Evolutionary conservation across 2,797 vertebrate genomes (phyloP).

Genomic region (Phyllotis vaccarum): DNA sequence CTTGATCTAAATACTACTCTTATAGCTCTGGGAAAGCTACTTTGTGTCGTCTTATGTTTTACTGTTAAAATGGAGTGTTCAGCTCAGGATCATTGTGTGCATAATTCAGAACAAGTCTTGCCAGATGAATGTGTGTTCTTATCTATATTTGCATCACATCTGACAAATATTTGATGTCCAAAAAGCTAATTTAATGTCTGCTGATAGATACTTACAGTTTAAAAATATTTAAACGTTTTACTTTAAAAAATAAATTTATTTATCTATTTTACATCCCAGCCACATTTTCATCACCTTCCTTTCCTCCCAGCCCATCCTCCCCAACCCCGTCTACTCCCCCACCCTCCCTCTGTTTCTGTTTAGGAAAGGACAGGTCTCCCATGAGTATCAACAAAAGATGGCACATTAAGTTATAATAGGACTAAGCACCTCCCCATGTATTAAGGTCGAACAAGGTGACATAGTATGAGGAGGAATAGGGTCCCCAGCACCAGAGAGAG

Average conservation of each 20-base stretch:
- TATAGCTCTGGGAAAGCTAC: not conserved
- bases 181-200: not conserved
- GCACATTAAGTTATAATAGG: not conserved
- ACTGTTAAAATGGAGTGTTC: not conserved
- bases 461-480: not conserved
- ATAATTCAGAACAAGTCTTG: not conserved
- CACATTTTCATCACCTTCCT: not conserved
- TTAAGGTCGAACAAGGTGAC: not conserved
- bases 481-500: not conserved
- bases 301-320: not conserved
- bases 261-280: not conserved
- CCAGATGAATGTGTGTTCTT: not conserved
- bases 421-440: not conserved
- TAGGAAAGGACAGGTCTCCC: not conserved
- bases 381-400: not conserved
- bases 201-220: not conserved
- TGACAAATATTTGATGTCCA: not conserved
- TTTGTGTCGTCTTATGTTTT: not conserved
- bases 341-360: not conserved
- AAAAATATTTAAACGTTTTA: not conserved
- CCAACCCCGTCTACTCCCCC: accelerated
- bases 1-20: not conserved
- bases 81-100: not conserved
- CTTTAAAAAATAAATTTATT: not conserved
- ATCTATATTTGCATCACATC: not conserved